A percentile compares a stretch with the other conserved stretches of the same genome.
Evolutionary conservation across 2,888 invertebrate genomes (phyloP).

Genomic region (Anoncus sp.): DNA sequence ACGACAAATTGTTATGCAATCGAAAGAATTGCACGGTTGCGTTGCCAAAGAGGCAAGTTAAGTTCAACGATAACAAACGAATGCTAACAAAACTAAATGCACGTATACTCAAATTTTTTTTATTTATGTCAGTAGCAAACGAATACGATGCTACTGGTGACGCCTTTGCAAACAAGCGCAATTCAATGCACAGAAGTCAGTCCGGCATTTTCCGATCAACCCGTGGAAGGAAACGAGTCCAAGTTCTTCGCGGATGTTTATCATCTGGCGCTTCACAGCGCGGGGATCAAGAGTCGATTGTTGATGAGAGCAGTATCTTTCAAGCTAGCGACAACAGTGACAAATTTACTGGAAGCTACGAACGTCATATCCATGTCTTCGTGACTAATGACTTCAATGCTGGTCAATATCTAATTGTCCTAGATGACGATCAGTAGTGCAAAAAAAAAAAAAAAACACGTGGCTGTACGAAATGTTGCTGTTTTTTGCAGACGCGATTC

Average conservation of each 20-base stretch:
- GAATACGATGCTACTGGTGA: constrained; percentile 85
- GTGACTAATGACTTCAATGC: constrained; percentile 61
- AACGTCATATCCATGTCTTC: constrained; percentile 88
- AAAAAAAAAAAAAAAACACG: not conserved
- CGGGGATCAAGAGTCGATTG: constrained; percentile 86
- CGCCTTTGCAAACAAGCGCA: constrained; percentile 88
- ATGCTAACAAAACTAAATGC: no score
- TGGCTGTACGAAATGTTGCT: not conserved
- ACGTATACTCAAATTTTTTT: not conserved
- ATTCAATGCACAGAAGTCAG: constrained; percentile 92
- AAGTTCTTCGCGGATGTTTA: constrained; percentile 90
- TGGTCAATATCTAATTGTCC: not conserved
- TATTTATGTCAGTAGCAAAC: constrained; percentile 71
- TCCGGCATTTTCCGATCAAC: constrained; percentile 87
- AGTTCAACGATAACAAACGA: not conserved
- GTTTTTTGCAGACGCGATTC: no score
- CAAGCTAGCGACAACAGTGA: constrained; percentile 86
- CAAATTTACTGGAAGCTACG: constrained; percentile 86
- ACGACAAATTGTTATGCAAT: constrained; percentile 87
- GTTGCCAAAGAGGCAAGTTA: constrained; percentile 83
- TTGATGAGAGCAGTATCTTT: constrained; percentile 85
- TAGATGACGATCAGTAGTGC: not conserved
- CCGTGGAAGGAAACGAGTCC: constrained; percentile 75
- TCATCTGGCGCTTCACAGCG: constrained; percentile 87
- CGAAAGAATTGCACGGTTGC: constrained; percentile 86